Conservation (phyloP, 2,797 vertebrate genomes). For the Muscicapa striata region DNA sequence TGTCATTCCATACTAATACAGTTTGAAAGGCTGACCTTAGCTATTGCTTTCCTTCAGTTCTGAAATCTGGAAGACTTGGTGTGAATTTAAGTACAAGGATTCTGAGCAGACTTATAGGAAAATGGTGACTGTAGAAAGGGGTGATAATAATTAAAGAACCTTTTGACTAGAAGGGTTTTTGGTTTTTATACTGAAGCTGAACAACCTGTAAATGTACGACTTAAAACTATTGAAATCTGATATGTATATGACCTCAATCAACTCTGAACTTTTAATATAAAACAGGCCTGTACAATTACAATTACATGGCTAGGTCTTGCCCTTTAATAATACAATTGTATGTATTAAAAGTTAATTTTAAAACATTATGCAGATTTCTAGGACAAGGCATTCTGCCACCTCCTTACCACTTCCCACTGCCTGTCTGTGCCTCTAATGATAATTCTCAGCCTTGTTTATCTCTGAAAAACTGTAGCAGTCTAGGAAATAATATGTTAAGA, state of each 20-base stretch:
- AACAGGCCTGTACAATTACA: not conserved
- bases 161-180: not conserved
- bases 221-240: not conserved
- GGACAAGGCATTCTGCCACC: slow-evolving; percentile 56
- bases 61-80: not conserved
- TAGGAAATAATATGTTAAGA: slow-evolving; percentile 7
- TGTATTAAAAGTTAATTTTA: slow-evolving; percentile 42
- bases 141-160: not conserved
- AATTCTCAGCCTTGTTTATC: slow-evolving; percentile 35
- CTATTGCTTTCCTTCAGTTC: not conserved
- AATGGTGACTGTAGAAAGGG: not conserved
- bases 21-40: not conserved
- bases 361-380: slow-evolving; percentile 31
- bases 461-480: not conserved
- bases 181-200: not conserved
- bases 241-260: not conserved
- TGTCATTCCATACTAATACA: not conserved
- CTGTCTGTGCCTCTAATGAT: slow-evolving; percentile 49
- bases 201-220: not conserved
- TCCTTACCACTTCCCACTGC: slow-evolving; percentile 47
- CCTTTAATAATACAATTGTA: slow-evolving; percentile 16
- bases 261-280: not conserved
- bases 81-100: not conserved
- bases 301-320: not conserved
- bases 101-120: not conserved